A percentile compares a stretch with the other conserved stretches of the same genome.
Evolutionary conservation across 2,888 invertebrate genomes (phyloP).

Genomic region (Clivina fossor): DNA sequence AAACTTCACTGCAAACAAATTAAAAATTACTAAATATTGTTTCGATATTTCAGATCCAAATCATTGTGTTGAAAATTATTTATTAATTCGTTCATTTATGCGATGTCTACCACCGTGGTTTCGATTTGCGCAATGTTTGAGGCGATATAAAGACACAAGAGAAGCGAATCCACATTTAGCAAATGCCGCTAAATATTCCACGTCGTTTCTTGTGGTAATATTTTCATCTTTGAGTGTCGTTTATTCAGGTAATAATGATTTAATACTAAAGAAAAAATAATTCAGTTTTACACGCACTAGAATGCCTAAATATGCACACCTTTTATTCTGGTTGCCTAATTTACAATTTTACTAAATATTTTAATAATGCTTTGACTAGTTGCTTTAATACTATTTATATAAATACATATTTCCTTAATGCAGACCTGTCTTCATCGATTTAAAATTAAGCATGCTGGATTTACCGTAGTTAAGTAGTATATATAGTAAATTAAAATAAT

Average conservation of each 20-base stretch:
- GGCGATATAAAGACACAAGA: constrained; percentile 91
- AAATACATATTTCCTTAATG: too few relatives aligned
- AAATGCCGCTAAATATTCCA: constrained; percentile 98
- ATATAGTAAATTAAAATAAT: too few relatives aligned
- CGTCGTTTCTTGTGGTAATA: constrained; percentile 92
- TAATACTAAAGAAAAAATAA: too few relatives aligned
- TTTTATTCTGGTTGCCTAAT: too few relatives aligned
- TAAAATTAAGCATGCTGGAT: too few relatives aligned
- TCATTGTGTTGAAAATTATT: constrained; percentile 70
- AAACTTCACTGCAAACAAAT: too few relatives aligned
- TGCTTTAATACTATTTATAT: too few relatives aligned
- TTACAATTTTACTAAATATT: not conserved
- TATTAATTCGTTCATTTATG: constrained; percentile 80
- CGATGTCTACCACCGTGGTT: constrained; percentile 96
- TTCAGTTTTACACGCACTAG: too few relatives aligned
- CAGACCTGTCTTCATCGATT: too few relatives aligned
- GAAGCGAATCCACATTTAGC: constrained; percentile 95
- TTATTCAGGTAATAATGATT: constrained; percentile 59
- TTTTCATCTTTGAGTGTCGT: constrained; percentile 73
- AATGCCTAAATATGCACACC: too few relatives aligned
- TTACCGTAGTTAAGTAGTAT: too few relatives aligned
- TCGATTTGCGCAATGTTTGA: constrained; percentile 94
- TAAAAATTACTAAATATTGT: too few relatives aligned
- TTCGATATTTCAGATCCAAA: constrained; percentile 56
- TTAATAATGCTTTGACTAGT: not conserved